Evolutionary conservation across 2,888 invertebrate species (phyloP).

Genomic region (Dioctria linearis): DNA sequence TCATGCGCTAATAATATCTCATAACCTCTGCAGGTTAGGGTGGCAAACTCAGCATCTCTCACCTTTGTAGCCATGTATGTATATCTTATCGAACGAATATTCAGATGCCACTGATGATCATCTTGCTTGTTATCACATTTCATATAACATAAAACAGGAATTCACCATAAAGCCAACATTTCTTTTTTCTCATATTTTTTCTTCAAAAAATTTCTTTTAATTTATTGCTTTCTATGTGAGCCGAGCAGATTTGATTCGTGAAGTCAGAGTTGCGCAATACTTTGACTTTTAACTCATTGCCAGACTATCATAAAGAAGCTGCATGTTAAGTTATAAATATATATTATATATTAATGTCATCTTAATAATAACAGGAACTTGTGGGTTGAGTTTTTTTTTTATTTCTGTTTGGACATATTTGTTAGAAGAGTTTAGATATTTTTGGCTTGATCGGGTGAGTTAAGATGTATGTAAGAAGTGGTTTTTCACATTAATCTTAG

Average conservation of each 20-base stretch:
- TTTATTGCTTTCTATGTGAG: neutral
- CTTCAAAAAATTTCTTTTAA: neutral
- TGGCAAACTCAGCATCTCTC: neutral
- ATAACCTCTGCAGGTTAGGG: neutral
- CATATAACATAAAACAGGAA: slow-evolving; percentile 6
- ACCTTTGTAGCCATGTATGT: neutral
- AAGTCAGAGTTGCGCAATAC: slow-evolving; percentile 20
- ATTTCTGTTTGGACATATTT: no score
- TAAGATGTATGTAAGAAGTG: no score
- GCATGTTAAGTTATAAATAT: neutral
- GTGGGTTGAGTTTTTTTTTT: no score
- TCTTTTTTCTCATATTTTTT: slow-evolving; percentile 5
- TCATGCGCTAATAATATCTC: slow-evolving; percentile 9
- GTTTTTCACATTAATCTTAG: no score
- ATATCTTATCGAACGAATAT: no score
- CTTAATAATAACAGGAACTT: neutral
- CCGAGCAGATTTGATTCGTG: neutral
- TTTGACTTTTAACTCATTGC: slow-evolving; percentile 17
- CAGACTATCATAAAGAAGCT: neutral
- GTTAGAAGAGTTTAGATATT: no score
- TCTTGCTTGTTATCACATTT: neutral
- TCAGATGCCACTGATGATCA: neutral
- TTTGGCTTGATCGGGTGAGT: no score
- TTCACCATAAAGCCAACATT: slow-evolving; percentile 6
- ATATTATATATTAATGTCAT: slow-evolving; percentile 14